These are phyloP conservation scores for Apamea monoglypha DNA, from an alignment of 2,888 invertebrate genomes.

Conservation along the genomic window DNA sequence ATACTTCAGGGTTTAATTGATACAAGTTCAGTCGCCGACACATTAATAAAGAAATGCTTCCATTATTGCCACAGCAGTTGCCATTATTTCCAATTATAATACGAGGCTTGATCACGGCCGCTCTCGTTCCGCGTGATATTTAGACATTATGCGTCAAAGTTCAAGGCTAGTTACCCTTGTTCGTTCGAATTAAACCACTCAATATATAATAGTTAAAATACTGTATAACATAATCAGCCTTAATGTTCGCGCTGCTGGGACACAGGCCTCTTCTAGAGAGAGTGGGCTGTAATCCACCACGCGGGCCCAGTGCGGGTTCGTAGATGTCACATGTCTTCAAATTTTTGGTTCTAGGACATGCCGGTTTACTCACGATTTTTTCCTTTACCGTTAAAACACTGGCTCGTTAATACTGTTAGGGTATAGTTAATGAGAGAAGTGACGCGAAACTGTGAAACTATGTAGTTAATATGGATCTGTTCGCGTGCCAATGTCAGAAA, in stretches of 20 bases:
- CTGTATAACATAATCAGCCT: constrained; percentile 2
- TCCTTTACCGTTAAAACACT: constrained; percentile 40
- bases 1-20: constrained; percentile 41
- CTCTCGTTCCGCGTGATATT: constrained; percentile 73
- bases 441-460: constrained; percentile 64
- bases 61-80: constrained; percentile 55
- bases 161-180: constrained; percentile 65
- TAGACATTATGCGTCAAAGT: constrained; percentile 67
- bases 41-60: constrained; percentile 60
- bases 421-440: constrained; percentile 51
- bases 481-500: constrained; percentile 76
- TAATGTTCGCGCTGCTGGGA: too few species aligned
- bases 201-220: constrained; percentile 49
- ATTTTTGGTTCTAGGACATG: neutral
- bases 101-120: constrained; percentile 64
- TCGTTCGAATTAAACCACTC: constrained; percentile 60
- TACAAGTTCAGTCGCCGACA: constrained; percentile 39
- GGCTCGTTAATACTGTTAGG: constrained; percentile 51
- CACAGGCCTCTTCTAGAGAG: too few species aligned
- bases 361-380: neutral
- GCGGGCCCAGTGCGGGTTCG: neutral
- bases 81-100: constrained; percentile 56
- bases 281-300: neutral
- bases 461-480: constrained; percentile 66
- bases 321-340: neutral